Base-by-base conservation (phyloP, 2,113 vertebrate genomes). In the Dascyllus trimaculatus region DNA sequence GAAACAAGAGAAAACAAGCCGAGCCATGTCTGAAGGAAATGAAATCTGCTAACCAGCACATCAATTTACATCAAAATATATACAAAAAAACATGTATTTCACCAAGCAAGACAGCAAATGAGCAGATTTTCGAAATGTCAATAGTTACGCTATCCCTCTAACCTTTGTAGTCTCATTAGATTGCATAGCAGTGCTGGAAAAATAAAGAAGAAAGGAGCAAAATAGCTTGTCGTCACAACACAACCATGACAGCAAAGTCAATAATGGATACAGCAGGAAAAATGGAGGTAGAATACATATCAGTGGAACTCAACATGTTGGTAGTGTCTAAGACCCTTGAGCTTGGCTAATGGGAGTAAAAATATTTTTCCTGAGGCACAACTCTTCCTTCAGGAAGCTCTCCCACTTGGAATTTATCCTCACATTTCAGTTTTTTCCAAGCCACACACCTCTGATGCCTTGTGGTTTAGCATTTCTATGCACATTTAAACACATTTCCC, bases 401-500 rank as follows among this genome's bases (percentile, higher is more conserved):
- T 52, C n/a, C 22, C 1, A n/a, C 46, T 26, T 17, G 11, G 6
- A 17, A 21, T 61, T 19, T 49, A 21, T 22, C 59, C 11, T 56
- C 19, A 35, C 51, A 14, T 51, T 4, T 56, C 40, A 19, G 13
- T 26, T 22, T 46, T 43, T 52, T 13, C 9, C 21, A 70, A n/a
- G 10, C 61, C 10, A 2, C 35, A 64, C 22, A 35, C 10, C 35
- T 73, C 25, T 5, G 40, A 19, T 62, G 1, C 11, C 10, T 35
- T 52, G 19, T 25, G 9, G n/a, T 13, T 49, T 10, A 19, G 35
- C 17, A 19, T 59, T 19, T 11, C 24, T 5, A 25, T 1, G 1
- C 19, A 19, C 10, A 40, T 66, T 58, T 22, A 48, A 70, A 45
- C 61, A 45, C 29, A 60, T 53, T 78, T 38, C 38, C 26, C 35